Evolutionary conservation across 2,797 vertebrate genomes (phyloP).

Genomic region (Mionectes olivaceus): DNA sequence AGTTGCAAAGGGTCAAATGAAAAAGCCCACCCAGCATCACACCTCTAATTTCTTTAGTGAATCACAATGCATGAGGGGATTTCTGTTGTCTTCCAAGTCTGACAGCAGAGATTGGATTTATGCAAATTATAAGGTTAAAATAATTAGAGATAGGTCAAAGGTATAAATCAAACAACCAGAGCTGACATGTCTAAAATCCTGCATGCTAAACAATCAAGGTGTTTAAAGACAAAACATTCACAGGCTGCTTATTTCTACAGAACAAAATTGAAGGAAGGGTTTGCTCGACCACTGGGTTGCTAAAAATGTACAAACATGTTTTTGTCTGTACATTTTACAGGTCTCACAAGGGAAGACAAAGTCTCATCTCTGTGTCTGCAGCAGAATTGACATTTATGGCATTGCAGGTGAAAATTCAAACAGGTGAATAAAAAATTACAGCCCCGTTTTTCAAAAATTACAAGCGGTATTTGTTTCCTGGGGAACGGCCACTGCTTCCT

Average conservation of each 20-base stretch:
- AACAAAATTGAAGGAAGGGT: background rate
- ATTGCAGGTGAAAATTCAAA: background rate
- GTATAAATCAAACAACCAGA: slow-evolving; percentile 63
- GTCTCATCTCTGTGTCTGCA: background rate
- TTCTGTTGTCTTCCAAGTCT: slow-evolving; percentile 52
- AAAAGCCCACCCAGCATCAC: slow-evolving; percentile 26
- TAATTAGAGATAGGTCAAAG: slow-evolving; percentile 71
- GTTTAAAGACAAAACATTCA: slow-evolving; percentile 25
- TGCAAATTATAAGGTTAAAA: slow-evolving; percentile 72
- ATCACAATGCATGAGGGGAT: slow-evolving; percentile 49
- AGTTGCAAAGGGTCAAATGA: slow-evolving; percentile 38
- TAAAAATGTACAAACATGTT: background rate
- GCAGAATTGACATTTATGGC: background rate
- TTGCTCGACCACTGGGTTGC: background rate
- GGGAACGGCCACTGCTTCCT: background rate
- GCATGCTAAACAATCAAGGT: slow-evolving; percentile 41
- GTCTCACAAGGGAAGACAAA: background rate
- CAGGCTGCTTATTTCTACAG: background rate
- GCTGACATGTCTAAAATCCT: slow-evolving; percentile 56
- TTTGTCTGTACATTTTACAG: background rate
- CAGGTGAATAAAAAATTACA: background rate
- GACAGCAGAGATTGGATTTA: slow-evolving; percentile 71
- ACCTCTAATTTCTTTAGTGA: slow-evolving; percentile 54
- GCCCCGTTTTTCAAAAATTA: background rate
- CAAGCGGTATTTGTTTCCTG: background rate